Evolutionary conservation across 1,140 invertebrate genomes (phyloP).

Genomic region (Oncopeltus fasciatus): DNA sequence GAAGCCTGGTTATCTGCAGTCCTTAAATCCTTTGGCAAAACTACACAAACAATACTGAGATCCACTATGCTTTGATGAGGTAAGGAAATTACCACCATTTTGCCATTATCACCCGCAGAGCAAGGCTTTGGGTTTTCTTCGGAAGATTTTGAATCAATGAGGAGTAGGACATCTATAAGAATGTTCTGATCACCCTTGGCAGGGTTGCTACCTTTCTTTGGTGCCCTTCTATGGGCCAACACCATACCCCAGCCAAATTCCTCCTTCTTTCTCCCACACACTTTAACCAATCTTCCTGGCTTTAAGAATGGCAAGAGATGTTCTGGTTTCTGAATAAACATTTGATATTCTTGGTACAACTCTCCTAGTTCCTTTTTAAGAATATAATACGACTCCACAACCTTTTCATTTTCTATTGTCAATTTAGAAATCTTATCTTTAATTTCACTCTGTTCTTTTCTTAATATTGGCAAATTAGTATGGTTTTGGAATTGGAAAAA

Average conservation of each 20-base stretch:
- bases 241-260: constrained; percentile 91
- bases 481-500: constrained; percentile 99
- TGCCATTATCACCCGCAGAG: constrained; percentile 48
- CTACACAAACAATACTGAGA: constrained; percentile 79
- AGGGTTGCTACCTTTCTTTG: constrained; percentile 31
- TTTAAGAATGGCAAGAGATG: constrained; percentile 89
- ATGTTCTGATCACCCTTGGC: constrained; percentile 9
- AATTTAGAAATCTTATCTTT: constrained; percentile 41
- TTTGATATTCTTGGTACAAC: constrained; percentile 56
- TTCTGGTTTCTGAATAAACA: constrained; percentile 68
- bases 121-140: constrained; percentile 47
- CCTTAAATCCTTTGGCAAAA: constrained; percentile 78
- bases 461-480: constrained; percentile 75
- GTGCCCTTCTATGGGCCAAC: constrained; percentile 67
- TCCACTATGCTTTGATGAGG: constrained; percentile 65
- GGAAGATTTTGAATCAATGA: constrained; percentile 31
- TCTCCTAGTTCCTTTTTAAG: constrained; percentile 64
- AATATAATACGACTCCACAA: constrained; percentile 36
- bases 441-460: constrained; percentile 34
- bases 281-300: constrained; percentile 81
- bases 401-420: constrained; percentile 54
- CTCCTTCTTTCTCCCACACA: constrained; percentile 67
- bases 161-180: constrained; percentile 54
- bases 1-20: constrained; percentile 66
- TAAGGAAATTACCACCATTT: constrained; percentile 82